phyloP scores from a whole-genome alignment of 2,113 vertebrate genomes.

The Odocoileus virginianus region DNA sequence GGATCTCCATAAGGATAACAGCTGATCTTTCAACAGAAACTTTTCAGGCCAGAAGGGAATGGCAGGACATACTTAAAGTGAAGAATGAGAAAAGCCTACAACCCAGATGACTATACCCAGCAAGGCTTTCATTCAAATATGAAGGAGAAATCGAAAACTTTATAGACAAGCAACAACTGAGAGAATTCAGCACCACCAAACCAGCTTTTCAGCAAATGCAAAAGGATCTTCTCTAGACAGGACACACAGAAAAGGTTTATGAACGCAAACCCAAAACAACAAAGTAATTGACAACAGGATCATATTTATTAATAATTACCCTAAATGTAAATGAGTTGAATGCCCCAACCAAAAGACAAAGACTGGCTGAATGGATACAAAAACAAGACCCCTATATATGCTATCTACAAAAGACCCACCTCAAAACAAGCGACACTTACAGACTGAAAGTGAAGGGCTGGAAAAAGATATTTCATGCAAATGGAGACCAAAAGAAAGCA shows the following conservation, averaged over 20 bases:
- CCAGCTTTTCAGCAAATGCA: background rate
- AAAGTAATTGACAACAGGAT: no score
- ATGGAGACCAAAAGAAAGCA: background rate
- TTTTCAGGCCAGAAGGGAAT: background rate
- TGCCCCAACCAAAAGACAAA: no score
- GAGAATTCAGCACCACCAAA: background rate
- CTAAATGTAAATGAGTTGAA: no score
- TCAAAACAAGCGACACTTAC: background rate
- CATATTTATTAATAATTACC: no score
- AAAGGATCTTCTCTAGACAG: background rate
- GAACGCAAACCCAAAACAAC: no score
- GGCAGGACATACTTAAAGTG: background rate
- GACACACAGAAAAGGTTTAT: background rate
- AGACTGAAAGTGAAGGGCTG: background rate
- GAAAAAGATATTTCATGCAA: background rate
- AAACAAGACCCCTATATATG: background rate
- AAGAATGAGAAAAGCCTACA: background rate
- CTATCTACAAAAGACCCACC: background rate
- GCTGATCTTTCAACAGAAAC: background rate
- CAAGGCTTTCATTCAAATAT: background rate
- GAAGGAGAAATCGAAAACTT: background rate
- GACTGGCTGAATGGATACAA: no score
- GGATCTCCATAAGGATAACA: background rate
- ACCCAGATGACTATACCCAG: background rate
- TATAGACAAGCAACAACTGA: background rate